Evolutionary conservation across 2,888 invertebrate genomes (phyloP).

Genomic region (Drosophila emarginata): DNA sequence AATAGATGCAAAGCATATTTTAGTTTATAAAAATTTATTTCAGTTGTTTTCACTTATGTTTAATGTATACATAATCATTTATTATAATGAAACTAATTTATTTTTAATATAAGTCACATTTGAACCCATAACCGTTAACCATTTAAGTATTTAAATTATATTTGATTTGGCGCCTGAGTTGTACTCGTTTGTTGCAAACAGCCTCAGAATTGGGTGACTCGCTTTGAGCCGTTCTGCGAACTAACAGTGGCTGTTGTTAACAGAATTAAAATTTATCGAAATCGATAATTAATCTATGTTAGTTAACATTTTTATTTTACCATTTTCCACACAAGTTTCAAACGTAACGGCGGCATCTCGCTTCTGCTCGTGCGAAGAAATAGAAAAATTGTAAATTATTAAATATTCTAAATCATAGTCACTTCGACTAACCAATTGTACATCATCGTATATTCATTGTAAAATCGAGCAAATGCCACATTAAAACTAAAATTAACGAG

Average conservation of each 20-base stretch:
- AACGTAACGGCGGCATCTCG: conserved; percentile 70
- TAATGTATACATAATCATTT: too few species aligned
- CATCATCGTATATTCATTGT: neutral
- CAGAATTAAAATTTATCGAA: neutral
- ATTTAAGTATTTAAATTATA: neutral
- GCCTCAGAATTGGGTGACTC: neutral
- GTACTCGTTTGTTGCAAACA: neutral
- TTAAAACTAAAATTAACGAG: neutral
- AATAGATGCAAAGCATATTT: neutral
- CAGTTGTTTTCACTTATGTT: too few species aligned
- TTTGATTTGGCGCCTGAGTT: neutral
- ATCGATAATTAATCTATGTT: neutral
- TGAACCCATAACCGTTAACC: too few species aligned
- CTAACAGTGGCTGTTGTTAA: too few species aligned
- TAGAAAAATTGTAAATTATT: conserved; percentile 11
- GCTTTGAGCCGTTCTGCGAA: neutral
- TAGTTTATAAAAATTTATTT: too few species aligned
- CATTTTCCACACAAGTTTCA: conserved; percentile 48
- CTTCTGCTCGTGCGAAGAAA: conserved; percentile 40
- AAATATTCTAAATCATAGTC: conserved; percentile 20
- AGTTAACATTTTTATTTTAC: neutral
- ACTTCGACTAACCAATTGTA: conserved; percentile 45
- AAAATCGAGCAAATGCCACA: conserved; percentile 17
- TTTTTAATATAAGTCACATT: neutral
- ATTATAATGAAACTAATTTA: neutral